Percentiles rank a stretch among this genome's conserved stretches.
Conservation (phyloP, 2,113 vertebrate species). For the Paracanthobrama guichenoti region DNA sequence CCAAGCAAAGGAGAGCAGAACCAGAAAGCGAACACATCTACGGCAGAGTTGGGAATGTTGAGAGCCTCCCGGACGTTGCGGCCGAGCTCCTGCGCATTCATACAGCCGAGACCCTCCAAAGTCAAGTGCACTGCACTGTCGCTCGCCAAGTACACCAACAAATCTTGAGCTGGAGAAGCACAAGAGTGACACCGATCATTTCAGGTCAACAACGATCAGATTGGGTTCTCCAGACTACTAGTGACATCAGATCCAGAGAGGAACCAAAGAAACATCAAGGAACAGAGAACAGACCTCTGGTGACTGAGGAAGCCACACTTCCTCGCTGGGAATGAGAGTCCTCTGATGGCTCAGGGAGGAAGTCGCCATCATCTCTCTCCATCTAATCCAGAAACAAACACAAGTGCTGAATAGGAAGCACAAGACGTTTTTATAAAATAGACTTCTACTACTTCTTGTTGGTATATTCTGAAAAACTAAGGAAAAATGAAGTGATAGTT, state of each 20-base stretch:
- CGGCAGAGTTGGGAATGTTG: slow-evolving; percentile 76
- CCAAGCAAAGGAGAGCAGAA: slow-evolving; percentile 86
- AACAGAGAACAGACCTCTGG: slow-evolving; percentile 73
- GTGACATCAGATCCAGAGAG: background rate
- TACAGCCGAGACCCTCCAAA: slow-evolving; percentile 75
- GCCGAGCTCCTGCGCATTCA: slow-evolving; percentile 81
- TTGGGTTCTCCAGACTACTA: background rate
- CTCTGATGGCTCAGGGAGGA: slow-evolving; percentile 73
- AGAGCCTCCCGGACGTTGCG: slow-evolving; percentile 79
- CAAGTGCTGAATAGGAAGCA: background rate
- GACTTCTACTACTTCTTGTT: background rate
- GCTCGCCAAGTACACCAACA: slow-evolving; percentile 82
- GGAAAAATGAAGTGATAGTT: background rate
- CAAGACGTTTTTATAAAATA: background rate
- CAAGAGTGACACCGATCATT: background rate
- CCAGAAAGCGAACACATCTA: slow-evolving; percentile 86
- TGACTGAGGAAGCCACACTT: slow-evolving; percentile 85
- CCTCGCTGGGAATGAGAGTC: slow-evolving; percentile 77
- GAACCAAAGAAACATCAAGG: background rate
- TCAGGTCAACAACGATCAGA: background rate
- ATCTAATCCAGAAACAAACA: slow-evolving; percentile 68
- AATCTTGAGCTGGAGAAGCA: slow-evolving; percentile 76
- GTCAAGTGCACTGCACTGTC: slow-evolving; percentile 79
- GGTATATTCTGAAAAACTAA: background rate
- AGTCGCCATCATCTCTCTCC: slow-evolving; percentile 78